Evolutionary conservation across 2,888 invertebrate genomes (phyloP).

Genomic region (Amblyjoppa fuscipennis): DNA sequence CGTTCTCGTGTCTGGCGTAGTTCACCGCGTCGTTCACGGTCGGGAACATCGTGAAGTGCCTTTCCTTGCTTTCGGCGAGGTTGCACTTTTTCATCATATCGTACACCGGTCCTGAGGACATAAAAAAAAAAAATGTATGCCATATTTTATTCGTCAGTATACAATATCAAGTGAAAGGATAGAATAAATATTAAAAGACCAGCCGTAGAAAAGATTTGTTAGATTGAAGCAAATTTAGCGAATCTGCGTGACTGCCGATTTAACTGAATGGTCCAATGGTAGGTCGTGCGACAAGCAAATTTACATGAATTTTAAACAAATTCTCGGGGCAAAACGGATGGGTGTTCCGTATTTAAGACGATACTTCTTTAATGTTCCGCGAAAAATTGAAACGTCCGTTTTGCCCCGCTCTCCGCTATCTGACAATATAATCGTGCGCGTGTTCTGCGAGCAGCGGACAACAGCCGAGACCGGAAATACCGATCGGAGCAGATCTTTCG

Average conservation of each 20-base stretch:
- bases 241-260: not conserved
- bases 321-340: not conserved
- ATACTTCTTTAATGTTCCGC: not conserved
- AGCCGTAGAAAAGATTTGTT: not conserved
- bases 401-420: conserved; percentile 4
- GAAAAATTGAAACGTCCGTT: not conserved
- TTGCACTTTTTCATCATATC: conserved; percentile 89
- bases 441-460: conserved; percentile 3
- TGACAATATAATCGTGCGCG: conserved; percentile 32
- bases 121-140: conserved; percentile 28
- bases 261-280: not conserved
- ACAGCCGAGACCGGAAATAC: conserved; percentile 37
- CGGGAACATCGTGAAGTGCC: conserved; percentile 88
- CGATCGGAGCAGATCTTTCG: conserved; percentile 10
- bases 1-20: conserved; percentile 78
- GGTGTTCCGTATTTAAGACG: not conserved
- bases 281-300: not conserved
- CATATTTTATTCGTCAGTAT: conserved; percentile 29
- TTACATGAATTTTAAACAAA: not conserved
- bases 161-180: conserved; percentile 15
- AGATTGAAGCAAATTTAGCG: not conserved
- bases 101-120: conserved; percentile 87
- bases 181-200: not conserved
- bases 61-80: conserved; percentile 86
- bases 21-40: conserved; percentile 90